Conservation (phyloP, 2,113 vertebrate species). For the Calypte anna region DNA sequence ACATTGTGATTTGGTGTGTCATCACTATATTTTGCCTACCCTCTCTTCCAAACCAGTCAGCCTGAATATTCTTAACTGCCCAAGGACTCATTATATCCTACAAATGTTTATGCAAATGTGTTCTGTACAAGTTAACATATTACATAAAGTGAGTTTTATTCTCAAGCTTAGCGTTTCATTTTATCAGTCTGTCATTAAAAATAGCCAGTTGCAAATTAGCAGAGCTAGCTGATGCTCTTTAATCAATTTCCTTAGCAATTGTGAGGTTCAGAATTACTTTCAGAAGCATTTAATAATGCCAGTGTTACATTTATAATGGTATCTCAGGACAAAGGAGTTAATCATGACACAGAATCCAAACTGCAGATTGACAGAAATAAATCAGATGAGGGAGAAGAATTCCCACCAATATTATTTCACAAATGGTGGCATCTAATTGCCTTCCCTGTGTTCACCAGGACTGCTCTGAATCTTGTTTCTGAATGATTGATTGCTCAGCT, state of each 20-base stretch:
- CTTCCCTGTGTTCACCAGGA: conserved; percentile 52
- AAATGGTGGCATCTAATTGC: conserved; percentile 63
- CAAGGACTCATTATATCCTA: conserved; percentile 31
- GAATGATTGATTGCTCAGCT: conserved; percentile 57
- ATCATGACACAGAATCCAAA: conserved; percentile 62
- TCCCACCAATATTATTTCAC: conserved; percentile 66
- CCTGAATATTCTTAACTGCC: conserved; percentile 1
- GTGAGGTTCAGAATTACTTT: conserved; percentile 63
- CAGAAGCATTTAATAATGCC: conserved; percentile 58
- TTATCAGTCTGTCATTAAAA: conserved; percentile 65
- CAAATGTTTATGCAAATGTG: conserved; percentile 70
- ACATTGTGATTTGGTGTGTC: not conserved
- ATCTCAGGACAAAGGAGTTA: conserved; percentile 66
- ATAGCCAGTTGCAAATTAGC: conserved; percentile 65
- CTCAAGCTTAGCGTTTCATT: conserved; percentile 52
- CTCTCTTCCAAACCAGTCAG: conserved; percentile 22
- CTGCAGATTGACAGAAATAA: conserved; percentile 69
- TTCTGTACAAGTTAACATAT: conserved; percentile 40
- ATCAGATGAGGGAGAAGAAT: conserved; percentile 67
- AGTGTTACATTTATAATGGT: conserved; percentile 16
- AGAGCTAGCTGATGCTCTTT: conserved; percentile 34
- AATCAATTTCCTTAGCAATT: conserved; percentile 62
- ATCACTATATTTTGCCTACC: not conserved
- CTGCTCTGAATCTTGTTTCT: conserved; percentile 59
- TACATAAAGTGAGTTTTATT: conserved; percentile 56